phyloP scores from a whole-genome alignment of 2,888 invertebrate genomes.

The Drosophila niveifrons region DNA sequence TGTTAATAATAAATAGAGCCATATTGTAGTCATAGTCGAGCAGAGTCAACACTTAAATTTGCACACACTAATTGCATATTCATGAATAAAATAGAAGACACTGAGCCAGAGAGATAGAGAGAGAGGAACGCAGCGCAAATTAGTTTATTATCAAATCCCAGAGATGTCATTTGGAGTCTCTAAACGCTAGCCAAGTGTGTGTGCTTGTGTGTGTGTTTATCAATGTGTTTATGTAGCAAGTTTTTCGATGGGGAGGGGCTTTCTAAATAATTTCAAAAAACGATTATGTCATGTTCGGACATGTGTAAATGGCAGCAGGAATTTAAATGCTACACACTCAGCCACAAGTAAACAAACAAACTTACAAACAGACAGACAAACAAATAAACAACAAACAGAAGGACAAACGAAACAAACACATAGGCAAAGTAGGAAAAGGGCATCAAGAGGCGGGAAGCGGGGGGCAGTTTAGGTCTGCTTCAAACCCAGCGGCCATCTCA shows the following conservation, averaged over 20 bases:
- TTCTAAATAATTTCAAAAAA: conserved; percentile 68
- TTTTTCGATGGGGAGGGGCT: conserved; percentile 22
- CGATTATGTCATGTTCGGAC: conserved; percentile 79
- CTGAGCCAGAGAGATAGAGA: conserved; percentile 10
- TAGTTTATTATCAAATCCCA: conserved; percentile 79
- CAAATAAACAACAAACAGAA: conserved; percentile 11
- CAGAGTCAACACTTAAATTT: conserved; percentile 68
- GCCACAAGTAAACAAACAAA: conserved; percentile 35
- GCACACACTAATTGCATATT: conserved; percentile 79
- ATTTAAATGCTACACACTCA: conserved; percentile 52
- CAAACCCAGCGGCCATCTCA: conserved; percentile 25
- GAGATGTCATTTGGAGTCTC: conserved; percentile 73
- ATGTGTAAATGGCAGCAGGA: conserved; percentile 71
- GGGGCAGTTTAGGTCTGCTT: not conserved
- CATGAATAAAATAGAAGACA: conserved; percentile 74
- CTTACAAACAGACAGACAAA: no score
- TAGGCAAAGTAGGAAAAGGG: no score
- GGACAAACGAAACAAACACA: not conserved
- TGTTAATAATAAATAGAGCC: conserved; percentile 74
- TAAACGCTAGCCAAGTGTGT: conserved; percentile 32
- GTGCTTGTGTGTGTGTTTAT: conserved; percentile 44
- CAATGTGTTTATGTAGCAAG: conserved; percentile 56
- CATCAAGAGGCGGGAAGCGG: not conserved
- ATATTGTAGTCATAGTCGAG: conserved; percentile 40
- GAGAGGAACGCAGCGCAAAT: conserved; percentile 50